phyloP scores from a whole-genome alignment of 2,888 invertebrate species.

The Leucophenga montana region DNA sequence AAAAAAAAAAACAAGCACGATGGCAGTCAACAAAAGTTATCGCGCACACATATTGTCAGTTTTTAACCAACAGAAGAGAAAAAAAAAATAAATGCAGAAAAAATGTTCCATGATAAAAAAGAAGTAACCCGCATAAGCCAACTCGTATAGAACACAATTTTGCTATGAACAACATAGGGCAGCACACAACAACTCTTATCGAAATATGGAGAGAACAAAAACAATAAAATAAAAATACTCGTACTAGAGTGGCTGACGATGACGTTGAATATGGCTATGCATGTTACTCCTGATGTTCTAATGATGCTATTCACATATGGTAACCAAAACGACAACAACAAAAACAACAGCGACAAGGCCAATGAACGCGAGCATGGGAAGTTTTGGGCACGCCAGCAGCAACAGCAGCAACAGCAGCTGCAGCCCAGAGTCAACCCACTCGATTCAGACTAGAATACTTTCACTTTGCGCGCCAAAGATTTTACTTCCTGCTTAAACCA shows the following conservation, averaged over 20 bases:
- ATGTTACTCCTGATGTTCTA: background rate
- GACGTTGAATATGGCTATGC: background rate
- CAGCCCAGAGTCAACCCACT: background rate
- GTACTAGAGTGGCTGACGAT: background rate
- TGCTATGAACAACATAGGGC: background rate
- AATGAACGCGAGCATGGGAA: background rate
- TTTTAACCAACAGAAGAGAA: background rate
- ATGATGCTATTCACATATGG: background rate
- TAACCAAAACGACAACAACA: background rate
- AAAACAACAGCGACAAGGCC: slow-evolving; percentile 11
- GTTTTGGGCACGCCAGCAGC: background rate
- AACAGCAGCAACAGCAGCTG: background rate
- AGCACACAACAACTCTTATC: background rate
- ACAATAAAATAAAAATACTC: background rate
- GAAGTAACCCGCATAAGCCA: background rate
- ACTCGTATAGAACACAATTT: background rate
- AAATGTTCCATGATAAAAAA: no score
- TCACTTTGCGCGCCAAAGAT: slow-evolving; percentile 19
- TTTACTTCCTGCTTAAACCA: background rate
- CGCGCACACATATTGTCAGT: slow-evolving; percentile 9
- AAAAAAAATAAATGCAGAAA: background rate
- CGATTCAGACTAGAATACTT: slow-evolving; percentile 4
- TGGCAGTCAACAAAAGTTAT: slow-evolving; percentile 1
- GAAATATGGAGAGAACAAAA: background rate
- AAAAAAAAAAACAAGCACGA: background rate